phyloP scores from a whole-genome alignment of 64 coral and sea anemone species.

The Stylophora pistillata region DNA sequence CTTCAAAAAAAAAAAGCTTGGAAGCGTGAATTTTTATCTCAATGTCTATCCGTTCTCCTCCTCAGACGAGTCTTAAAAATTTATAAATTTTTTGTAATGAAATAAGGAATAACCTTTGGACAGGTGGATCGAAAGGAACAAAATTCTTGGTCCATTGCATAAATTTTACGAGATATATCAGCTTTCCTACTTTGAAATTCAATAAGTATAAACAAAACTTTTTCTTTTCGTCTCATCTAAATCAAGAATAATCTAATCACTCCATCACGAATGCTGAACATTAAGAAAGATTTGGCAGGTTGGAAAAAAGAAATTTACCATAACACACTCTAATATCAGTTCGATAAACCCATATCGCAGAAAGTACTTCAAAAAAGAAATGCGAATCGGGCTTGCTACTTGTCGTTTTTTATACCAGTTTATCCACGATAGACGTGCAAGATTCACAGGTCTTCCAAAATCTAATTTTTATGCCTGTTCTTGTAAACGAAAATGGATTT shows the following conservation, averaged over 20 bases:
- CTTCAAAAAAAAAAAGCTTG: background rate
- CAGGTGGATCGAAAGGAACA: too few relatives aligned
- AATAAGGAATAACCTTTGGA: background rate
- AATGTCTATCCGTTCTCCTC: background rate
- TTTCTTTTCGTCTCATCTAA: constrained; percentile 4
- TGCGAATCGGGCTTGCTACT: background rate
- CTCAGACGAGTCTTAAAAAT: background rate
- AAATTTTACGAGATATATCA: background rate
- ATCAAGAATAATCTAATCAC: constrained; percentile 41
- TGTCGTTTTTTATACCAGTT: background rate
- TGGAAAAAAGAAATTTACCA: constrained; percentile 20
- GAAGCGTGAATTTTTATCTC: constrained; percentile 25
- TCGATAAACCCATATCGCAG: constrained; percentile 6
- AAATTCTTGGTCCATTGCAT: background rate
- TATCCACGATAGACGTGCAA: background rate
- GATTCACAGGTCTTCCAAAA: background rate
- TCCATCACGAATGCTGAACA: constrained; percentile 22
- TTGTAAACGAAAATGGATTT: background rate
- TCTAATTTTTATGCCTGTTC: too few relatives aligned
- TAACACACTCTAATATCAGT: background rate
- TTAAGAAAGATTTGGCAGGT: constrained; percentile 29
- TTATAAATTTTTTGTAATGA: background rate
- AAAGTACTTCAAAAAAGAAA: constrained; percentile 7
- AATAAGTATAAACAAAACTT: background rate
- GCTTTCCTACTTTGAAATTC: background rate